Evolutionary conservation across 2,113 vertebrate genomes (phyloP).

Genomic region (Stigmatopora nigra): DNA sequence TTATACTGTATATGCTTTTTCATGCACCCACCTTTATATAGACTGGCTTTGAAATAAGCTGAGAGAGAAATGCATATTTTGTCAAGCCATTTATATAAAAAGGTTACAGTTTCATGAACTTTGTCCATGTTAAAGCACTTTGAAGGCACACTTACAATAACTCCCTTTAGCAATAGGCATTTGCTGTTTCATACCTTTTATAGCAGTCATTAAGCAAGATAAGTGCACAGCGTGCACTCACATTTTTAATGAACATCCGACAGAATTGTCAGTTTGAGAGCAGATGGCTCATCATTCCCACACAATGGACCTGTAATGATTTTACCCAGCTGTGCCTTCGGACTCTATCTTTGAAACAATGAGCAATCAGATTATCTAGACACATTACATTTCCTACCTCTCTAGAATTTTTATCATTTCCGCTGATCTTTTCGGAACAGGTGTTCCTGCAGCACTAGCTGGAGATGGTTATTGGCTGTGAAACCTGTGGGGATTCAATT

Average conservation of each 20-base stretch:
- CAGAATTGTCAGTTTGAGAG: slow-evolving; percentile 13
- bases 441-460: slow-evolving; percentile 14
- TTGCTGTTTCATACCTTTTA: slow-evolving; percentile 29
- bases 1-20: no score
- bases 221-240: slow-evolving; percentile 18
- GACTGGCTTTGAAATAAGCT: neutral
- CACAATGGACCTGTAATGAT: slow-evolving; percentile 33
- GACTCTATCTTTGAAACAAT: slow-evolving; percentile 30
- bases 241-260: slow-evolving; percentile 38
- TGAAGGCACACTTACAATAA: slow-evolving; percentile 1
- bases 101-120: neutral
- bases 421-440: slow-evolving; percentile 20
- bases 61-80: neutral
- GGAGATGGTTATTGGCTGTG: slow-evolving; percentile 18
- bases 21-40: neutral
- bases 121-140: slow-evolving; percentile 6
- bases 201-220: slow-evolving; percentile 16
- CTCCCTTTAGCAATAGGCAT: slow-evolving; percentile 15
- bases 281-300: slow-evolving; percentile 3
- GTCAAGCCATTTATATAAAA: neutral
- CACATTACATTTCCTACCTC: slow-evolving; percentile 1
- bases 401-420: slow-evolving; percentile 14
- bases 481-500: slow-evolving; percentile 20
- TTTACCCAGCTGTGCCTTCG: slow-evolving; percentile 42
- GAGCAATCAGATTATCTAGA: slow-evolving; percentile 22